These are phyloP conservation scores for Mus spicilegus DNA, from an alignment of 2,113 vertebrate genomes.

Conservation along the genomic window DNA sequence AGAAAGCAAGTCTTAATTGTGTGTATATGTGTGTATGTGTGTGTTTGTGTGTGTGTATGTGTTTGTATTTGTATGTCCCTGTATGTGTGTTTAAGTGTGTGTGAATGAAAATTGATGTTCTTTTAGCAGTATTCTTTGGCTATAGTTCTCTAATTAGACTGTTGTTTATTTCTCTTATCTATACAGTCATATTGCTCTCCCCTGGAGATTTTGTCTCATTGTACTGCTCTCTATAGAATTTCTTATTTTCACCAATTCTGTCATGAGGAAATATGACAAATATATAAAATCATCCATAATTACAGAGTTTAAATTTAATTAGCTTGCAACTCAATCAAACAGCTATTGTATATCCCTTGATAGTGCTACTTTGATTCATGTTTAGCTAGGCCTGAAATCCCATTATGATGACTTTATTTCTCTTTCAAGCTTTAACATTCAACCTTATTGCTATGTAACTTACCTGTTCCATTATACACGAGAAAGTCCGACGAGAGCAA, in stretches of 20 bases:
- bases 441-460: slow-evolving; percentile 7
- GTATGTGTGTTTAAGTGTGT: too few species aligned
- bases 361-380: not conserved
- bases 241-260: not conserved
- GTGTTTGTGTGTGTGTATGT: not conserved
- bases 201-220: not conserved
- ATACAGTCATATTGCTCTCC: not conserved
- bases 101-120: not conserved
- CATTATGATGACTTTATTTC: not conserved
- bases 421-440: not conserved
- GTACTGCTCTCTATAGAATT: not conserved
- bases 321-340: not conserved
- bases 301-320: not conserved
- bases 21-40: not conserved
- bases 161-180: not conserved
- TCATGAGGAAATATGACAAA: not conserved
- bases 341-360: not conserved
- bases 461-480: not conserved
- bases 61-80: not conserved
- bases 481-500: not conserved
- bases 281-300: not conserved
- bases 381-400: not conserved
- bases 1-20: not conserved
- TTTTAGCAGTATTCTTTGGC: not conserved
- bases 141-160: not conserved